Base-by-base conservation (phyloP, 2,797 vertebrate genomes). In the Poeciliopsis presidionis region DNA sequence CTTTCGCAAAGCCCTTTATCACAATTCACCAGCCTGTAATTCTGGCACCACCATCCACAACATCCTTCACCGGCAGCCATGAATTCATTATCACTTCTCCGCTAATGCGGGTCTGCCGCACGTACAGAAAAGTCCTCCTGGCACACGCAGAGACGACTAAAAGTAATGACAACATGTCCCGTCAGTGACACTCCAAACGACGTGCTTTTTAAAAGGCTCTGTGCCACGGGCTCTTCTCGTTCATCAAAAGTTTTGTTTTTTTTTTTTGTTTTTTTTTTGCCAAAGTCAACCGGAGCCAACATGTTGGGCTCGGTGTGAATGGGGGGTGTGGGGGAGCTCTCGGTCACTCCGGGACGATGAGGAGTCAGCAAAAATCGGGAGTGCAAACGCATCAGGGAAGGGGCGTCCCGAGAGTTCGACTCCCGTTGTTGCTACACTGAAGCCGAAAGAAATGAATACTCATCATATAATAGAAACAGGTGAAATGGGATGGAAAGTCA, bases 241-340 rank as follows among this genome's bases (percentile, higher is more conserved):
- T 83, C 4, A 90, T 91, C 88, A 93, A 85, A 88, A 89, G 87
- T 89, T 89, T 89, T 87, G 89, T 81, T 36, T 16, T 51, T 49
- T 20, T 20, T 49, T 49, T 47, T 1, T 5, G 5, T 87, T 89
- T 81, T 36, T 75, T 6, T 20, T 49, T 20, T 47, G 0, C 5
- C 87, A 92, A 93, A 90, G 93, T 90, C 90, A 83, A 75, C 83
- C 75, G 47, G 78, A 85, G 83, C 74, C 5, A 13, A 43, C 0
- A 70, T 41, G 78, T 46, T 45, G 13, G 75, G 16, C 49, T 79
- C 30, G 45, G 67, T 81, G 77, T 76, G 84, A 83, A 61, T 75
- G 81, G 70, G 76, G 28, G 73, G 7, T 5, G 0, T 0, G 5
- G 36, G 36, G 36, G 36, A 7, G 7, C 80, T 82, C 84, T 89